Evolutionary conservation across 1,140 invertebrate genomes (phyloP).

Genomic region (Magallana angulata): DNA sequence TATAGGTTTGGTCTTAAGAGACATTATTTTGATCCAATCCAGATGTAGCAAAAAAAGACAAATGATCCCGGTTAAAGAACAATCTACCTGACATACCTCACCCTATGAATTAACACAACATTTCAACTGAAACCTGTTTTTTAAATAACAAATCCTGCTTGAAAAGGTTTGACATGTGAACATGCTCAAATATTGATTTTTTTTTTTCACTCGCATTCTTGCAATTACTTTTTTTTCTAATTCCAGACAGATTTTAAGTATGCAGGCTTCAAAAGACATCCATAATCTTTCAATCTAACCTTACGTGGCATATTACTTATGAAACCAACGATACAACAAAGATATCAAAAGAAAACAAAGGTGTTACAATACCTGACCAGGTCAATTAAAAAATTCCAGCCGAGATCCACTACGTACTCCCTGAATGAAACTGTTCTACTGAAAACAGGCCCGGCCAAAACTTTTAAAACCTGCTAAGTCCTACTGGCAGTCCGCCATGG

Average conservation of each 20-base stretch:
- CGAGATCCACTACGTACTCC: neutral
- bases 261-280: too few relatives aligned
- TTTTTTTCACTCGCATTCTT: too few relatives aligned
- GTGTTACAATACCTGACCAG: conserved; percentile 2
- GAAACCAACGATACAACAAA: neutral
- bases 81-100: too few relatives aligned
- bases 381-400: conserved; percentile 17
- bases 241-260: too few relatives aligned
- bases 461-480: neutral
- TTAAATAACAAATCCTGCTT: too few relatives aligned
- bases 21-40: neutral
- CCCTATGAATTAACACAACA: too few relatives aligned
- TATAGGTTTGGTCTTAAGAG: neutral
- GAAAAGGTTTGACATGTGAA: too few relatives aligned
- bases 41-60: too few relatives aligned
- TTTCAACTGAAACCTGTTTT: too few relatives aligned
- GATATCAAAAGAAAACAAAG: neutral
- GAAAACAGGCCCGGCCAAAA: neutral
- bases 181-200: too few relatives aligned
- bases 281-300: neutral
- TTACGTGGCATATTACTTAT: neutral
- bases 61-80: too few relatives aligned
- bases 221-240: too few relatives aligned
- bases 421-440: conserved; percentile 10
- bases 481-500: conserved; percentile 14